Evolutionary conservation across 2,797 vertebrate genomes (phyloP), one percentile per base, ranked within the genome.

Genomic region (Heterohyrax brucei): DNA sequence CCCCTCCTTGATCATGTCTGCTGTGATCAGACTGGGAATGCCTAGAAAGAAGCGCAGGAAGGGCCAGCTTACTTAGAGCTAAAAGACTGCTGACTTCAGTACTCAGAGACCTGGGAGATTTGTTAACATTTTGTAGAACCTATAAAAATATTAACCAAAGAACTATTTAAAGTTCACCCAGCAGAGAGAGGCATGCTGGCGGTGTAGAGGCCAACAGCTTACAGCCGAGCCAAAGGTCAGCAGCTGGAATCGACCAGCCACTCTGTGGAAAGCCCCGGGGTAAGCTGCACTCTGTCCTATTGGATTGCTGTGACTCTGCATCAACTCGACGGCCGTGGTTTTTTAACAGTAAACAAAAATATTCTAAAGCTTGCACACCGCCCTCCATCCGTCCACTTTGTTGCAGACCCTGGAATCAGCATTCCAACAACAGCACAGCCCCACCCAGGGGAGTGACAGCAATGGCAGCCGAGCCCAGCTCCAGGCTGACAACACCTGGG

Each of bases 1-100:
- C 62, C 99, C 99, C 88, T 99, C 99, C 96, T 99, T 99, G 95
- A 99, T 99, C 99, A 99, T 99, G 94, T 99, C 99, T 0, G 99
- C 99, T 0, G 99, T 99, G 95, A 99, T 99, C 56, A 99, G 99
- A 92, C 99, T 99, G 53, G 99, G 99, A 95, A 99, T 99, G 53
- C 99, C 99, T 99, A 97, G 72, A 9, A 78, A 64, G 1, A 21
- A 6, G 21, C 77, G 78, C 0, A 70, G 39, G 8, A 48, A 77
- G 21, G 59, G 48, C 28, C 26, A 59, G 46, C 24, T 28, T 26
- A 77, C 46, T 80, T 70, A 97, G 56, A 19, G 44, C 24, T n/a
- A 7, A 91, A 89, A 91, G 39, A 53, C 22, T 50, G 56, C 70
- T 10, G 21, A 19, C 21, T 39, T 72, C 33, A 66, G 12, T 66